Evolutionary conservation across 2,113 vertebrate genomes (phyloP).

Genomic region (Leucopternis melanops): DNA sequence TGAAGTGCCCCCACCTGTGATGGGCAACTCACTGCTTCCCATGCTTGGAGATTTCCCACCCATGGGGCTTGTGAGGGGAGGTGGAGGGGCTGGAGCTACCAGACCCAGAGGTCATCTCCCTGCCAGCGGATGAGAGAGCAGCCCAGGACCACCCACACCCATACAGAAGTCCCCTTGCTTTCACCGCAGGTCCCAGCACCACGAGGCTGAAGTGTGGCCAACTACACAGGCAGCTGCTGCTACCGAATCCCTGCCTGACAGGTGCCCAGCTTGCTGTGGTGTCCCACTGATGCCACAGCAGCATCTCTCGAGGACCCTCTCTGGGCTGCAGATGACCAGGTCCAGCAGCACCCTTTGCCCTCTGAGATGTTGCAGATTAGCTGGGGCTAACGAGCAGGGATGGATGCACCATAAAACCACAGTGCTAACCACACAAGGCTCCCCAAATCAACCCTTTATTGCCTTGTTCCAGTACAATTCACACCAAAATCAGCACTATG

Average conservation of each 20-base stretch:
- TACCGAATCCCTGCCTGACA: neutral
- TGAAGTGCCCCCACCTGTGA: neutral
- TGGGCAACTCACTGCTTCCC: neutral
- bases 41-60: neutral
- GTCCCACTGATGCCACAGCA: neutral
- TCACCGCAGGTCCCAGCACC: neutral
- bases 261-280: neutral
- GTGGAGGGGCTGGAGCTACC: neutral
- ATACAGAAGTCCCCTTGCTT: neutral
- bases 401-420: neutral
- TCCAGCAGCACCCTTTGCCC: neutral
- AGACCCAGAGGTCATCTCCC: neutral
- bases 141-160: neutral
- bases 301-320: neutral
- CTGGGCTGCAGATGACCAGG: neutral
- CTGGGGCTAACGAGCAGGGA: neutral
- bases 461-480: neutral
- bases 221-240: neutral
- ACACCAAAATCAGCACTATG: neutral
- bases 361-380: neutral
- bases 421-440: neutral
- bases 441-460: constrained; percentile 14
- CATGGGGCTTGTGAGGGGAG: neutral
- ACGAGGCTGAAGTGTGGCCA: neutral
- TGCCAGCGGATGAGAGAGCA: neutral